These are phyloP conservation scores for Campylorhamphus procurvoides DNA, from an alignment of 2,113 vertebrate species.

Conservation along the genomic window DNA sequence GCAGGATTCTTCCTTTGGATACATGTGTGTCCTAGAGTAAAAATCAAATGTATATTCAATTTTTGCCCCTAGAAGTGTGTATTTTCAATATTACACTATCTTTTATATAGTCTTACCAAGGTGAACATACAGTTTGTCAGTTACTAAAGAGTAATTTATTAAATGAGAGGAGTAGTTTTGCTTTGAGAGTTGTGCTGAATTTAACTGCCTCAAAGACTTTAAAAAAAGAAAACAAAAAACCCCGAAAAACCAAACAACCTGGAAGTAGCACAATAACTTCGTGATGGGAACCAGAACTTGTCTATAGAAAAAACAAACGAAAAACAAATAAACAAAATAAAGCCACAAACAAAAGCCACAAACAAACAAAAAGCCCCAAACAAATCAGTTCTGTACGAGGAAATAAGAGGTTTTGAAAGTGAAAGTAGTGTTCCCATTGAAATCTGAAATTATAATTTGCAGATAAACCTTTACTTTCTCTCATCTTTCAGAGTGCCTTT, in stretches of 20 bases:
- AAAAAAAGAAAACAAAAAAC: not conserved
- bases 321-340: not conserved
- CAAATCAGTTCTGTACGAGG: not conserved
- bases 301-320: not conserved
- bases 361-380: not conserved
- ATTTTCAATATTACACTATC: not conserved
- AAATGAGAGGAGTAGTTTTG: not conserved
- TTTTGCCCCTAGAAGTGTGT: not conserved
- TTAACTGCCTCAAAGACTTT: not conserved
- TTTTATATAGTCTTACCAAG: not conserved
- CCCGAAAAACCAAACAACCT: not conserved
- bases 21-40: not conserved
- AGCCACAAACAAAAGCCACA: not conserved
- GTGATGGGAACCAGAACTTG: not conserved
- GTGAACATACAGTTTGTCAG: not conserved
- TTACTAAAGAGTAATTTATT: not conserved
- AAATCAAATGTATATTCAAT: not conserved
- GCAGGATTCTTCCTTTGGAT: not conserved
- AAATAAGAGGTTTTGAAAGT: not conserved
- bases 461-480: not conserved
- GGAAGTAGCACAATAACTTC: not conserved
- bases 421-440: not conserved
- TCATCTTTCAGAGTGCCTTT: not conserved
- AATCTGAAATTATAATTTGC: not conserved
- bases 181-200: not conserved